Evolutionary conservation across 2,888 invertebrate genomes (phyloP).

Genomic region (Gastrophysa polygoni): DNA sequence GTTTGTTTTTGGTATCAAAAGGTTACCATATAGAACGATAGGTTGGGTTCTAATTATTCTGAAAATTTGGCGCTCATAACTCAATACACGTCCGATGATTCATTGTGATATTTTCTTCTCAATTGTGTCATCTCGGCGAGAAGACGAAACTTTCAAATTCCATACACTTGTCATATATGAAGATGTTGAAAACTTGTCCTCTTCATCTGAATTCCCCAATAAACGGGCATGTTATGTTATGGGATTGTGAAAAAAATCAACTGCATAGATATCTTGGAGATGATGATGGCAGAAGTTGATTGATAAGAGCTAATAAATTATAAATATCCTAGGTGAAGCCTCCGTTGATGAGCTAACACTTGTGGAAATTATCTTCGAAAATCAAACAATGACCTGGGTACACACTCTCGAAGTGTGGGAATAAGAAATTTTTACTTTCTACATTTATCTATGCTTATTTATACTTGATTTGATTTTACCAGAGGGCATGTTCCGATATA

Average conservation of each 20-base stretch:
- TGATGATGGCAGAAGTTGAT: too few species aligned
- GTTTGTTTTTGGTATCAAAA: not conserved
- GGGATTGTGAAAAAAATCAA: too few species aligned
- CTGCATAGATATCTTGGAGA: too few species aligned
- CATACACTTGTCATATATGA: not conserved
- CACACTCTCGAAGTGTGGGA: slow-evolving; percentile 38
- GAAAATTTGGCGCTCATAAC: not conserved
- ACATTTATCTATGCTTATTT: slow-evolving; percentile 35
- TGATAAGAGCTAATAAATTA: too few species aligned
- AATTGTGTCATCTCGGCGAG: not conserved
- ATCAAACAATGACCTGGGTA: slow-evolving; percentile 23
- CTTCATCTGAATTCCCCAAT: not conserved
- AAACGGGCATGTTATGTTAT: too few species aligned
- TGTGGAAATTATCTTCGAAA: too few species aligned
- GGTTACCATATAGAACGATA: not conserved
- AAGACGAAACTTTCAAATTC: not conserved
- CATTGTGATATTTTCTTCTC: not conserved
- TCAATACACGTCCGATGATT: not conserved
- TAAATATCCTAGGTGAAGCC: too few species aligned
- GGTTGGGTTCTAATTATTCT: not conserved
- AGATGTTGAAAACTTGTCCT: not conserved
- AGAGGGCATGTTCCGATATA: slow-evolving; percentile 33
- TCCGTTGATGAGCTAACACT: too few species aligned
- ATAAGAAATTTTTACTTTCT: slow-evolving; percentile 42
- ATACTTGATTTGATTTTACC: slow-evolving; percentile 27